Base-by-base conservation (phyloP, 2,797 vertebrate genomes). In the Melanotaenia maccullochi region DNA sequence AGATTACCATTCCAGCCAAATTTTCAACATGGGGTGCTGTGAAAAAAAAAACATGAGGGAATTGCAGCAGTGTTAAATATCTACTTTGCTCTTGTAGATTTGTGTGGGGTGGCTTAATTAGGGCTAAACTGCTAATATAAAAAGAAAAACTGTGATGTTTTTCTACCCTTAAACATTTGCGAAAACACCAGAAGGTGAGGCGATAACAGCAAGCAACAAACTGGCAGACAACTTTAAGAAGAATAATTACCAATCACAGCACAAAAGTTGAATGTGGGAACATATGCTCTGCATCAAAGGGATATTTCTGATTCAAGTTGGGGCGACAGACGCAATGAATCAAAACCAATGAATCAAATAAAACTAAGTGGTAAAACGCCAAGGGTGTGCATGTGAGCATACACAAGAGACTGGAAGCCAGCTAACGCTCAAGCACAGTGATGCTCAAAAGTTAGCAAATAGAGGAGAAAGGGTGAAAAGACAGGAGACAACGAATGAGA, bases 101-200 rank as follows among this genome's bases (percentile, higher is more conserved):
- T 85, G 72, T 81, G 68, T 71, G 71, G 68, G 74, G 60, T 0
- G 20, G 68, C 73, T 73, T 88, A 85, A 91, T 90, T 85, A 85
- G 84, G 65, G 73, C 84, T 85, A 86, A 90, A 90, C 78, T 0
- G 54, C 65, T 78, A 73, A 82, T 83, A 70, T 75, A 57, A 51
- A 9, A 8, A 57, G 5, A 75, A 72, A 47, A 35, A 61, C 60
- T 16, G 44, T 60, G 32, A 20, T 71, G 72, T 78, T 80, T 77
- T 79, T 75, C 57, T 58, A 76, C 64, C 47, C 60, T 82, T 60
- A 88, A 69, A 88, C 33, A 79, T 81, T 81, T 72, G 55, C 79
- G 71, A 82, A 80, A 89, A 87, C 75, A 91, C 84, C 88, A 92
- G 77, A 90, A 86, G 85, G 87, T 88, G 84, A 85, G 65, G 75